A percentile compares a stretch with the other conserved stretches of the same genome.
Conservation (phyloP, 2,113 vertebrate genomes). For the Charina bottae region DNA sequence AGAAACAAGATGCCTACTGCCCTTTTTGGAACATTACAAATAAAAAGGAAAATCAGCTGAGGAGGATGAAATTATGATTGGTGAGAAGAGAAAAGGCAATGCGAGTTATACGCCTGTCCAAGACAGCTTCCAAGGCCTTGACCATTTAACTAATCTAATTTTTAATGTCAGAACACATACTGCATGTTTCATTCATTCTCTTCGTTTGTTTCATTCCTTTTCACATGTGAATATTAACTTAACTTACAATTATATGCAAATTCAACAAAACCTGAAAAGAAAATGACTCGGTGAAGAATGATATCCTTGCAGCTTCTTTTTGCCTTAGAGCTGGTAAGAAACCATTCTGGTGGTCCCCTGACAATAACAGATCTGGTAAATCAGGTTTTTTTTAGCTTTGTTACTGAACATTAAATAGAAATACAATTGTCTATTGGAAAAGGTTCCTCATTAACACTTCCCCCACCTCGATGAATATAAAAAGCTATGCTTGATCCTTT, state of each 20-base stretch:
- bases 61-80: neutral
- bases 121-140: neutral
- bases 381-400: neutral
- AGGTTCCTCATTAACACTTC: neutral
- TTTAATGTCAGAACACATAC: constrained; percentile 15
- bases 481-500: neutral
- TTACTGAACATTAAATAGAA: neutral
- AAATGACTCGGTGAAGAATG: neutral
- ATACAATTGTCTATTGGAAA: neutral
- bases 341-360: neutral
- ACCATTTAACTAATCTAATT: constrained; percentile 40
- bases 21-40: constrained; percentile 2
- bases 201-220: neutral
- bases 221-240: neutral
- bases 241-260: neutral
- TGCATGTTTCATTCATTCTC: constrained; percentile 6
- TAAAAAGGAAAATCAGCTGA: neutral
- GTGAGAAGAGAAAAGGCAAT: neutral
- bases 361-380: neutral
- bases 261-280: neutral
- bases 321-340: neutral
- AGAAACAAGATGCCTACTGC: neutral
- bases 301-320: neutral
- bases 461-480: neutral
- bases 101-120: neutral